Conservation (phyloP, 2,888 invertebrate species). For the Phasia obesa region DNA sequence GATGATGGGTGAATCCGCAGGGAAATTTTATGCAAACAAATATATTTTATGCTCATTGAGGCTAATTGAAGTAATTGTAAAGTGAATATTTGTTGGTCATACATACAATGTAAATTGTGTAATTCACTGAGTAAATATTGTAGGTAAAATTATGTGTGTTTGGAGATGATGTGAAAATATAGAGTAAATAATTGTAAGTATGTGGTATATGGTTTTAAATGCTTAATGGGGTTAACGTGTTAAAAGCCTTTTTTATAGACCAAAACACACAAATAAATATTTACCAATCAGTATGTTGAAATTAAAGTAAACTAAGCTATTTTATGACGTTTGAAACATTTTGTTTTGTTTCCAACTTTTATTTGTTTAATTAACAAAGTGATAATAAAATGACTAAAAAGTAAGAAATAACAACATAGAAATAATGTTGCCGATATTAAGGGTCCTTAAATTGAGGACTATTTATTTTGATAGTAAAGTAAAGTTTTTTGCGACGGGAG, state of each 20-base stretch:
- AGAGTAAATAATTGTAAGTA: background rate
- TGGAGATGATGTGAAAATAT: too few species aligned
- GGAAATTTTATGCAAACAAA: slow-evolving; percentile 42
- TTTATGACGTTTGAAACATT: background rate
- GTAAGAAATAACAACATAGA: too few species aligned
- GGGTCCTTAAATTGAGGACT: too few species aligned
- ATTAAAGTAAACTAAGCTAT: background rate
- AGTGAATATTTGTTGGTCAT: slow-evolving; percentile 41
- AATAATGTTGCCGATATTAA: too few species aligned
- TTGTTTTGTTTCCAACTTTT: background rate
- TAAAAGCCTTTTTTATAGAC: background rate
- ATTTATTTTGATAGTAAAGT: too few species aligned
- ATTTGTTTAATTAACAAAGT: background rate
- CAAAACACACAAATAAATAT: slow-evolving; percentile 30
- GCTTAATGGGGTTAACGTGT: slow-evolving; percentile 33
- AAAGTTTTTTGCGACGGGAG: too few species aligned
- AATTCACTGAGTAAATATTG: slow-evolving; percentile 51
- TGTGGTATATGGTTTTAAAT: slow-evolving; percentile 11
- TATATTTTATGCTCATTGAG: slow-evolving; percentile 53
- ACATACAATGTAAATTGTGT: slow-evolving; percentile 45
- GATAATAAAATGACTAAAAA: background rate
- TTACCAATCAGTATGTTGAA: slow-evolving; percentile 27
- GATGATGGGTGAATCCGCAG: background rate
- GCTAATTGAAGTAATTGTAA: slow-evolving; percentile 62
- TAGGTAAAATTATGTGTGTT: background rate